Evolutionary conservation across 2,888 invertebrate genomes (phyloP), one percentile per base, ranked within the genome.

Genomic region (Pammene fasciana): DNA sequence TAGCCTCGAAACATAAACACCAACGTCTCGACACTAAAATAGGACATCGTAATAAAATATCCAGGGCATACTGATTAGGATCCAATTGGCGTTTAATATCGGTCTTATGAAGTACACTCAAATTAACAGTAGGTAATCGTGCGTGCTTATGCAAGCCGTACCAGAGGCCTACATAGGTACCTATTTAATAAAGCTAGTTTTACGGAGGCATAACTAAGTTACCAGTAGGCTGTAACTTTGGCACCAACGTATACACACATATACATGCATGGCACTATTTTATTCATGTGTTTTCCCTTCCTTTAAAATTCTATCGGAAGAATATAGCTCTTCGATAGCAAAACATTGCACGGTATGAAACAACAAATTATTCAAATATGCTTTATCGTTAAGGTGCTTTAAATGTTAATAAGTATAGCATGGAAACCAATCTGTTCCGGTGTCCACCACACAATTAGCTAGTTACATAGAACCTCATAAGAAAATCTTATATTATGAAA

Each of bases 51-150:
- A 10, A 52, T 66, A 67, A 67, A 56, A 34, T 68, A 68, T 62
- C 41, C 68, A 34, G 41, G 34, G 34, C 48, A 43, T 62, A 61
- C n/a, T n/a, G n/a, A n/a, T 67, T 55, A 48, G 5, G 26, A 48
- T 48, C 48, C 34, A 34, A 46, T 62, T 38, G 13, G 6, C 41
- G 34, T 56, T 68, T 68, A 68, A 68, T 68, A 68, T 52, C 43
- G 34, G 43, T 16, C 14, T 55, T 41, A 50, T 43, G 68, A 68
- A 62, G 48, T 59, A 56, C 55, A 56, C 48, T 48, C 56, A 56
- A 68, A 62, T 66, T 50, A 59, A 56, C 62, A 43, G 62, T 43
- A n/a, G n/a, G n/a, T n/a, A 68, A 68, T 48, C 36, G n/a, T 36
- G 14, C 50, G 43, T 56, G 34, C 18, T 16, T 56, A 68, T 68